phyloP scores from a whole-genome alignment of 2,113 vertebrate species.

The Apeltes quadracus region DNA sequence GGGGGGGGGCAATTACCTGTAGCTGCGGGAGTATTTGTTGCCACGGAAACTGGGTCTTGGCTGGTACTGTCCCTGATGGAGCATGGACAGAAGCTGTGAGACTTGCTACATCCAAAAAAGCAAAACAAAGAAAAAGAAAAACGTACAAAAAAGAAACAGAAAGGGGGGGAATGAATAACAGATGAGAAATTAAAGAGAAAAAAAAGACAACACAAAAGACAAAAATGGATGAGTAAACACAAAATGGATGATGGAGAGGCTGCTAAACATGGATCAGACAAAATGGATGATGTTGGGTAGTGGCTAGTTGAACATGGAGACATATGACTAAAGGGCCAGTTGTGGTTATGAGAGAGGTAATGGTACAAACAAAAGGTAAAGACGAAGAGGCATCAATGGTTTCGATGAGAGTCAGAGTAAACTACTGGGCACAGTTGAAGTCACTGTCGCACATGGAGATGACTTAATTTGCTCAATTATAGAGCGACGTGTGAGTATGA shows the following conservation, averaged over 20 bases:
- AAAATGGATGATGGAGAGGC: slow-evolving; percentile 76
- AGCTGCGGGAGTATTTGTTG: slow-evolving; percentile 98
- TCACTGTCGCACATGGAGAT: slow-evolving; percentile 61
- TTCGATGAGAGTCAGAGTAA: slow-evolving; percentile 66
- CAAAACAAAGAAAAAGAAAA: slow-evolving; percentile 72
- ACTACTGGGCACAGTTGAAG: slow-evolving; percentile 65
- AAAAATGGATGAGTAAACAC: slow-evolving; percentile 77
- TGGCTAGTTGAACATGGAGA: slow-evolving; percentile 56
- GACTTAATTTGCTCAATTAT: slow-evolving; percentile 59
- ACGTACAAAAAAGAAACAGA: slow-evolving; percentile 55
- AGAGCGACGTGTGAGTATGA: slow-evolving; percentile 52
- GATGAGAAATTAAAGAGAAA: slow-evolving; percentile 58
- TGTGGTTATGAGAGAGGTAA: slow-evolving; percentile 51
- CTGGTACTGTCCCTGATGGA: slow-evolving; percentile 99
- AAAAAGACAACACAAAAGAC: slow-evolving; percentile 70
- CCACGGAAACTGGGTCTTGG: slow-evolving; percentile 99
- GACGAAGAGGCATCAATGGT: slow-evolving; percentile 68
- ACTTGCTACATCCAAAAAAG: slow-evolving; percentile 91
- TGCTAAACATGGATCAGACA: slow-evolving; percentile 71
- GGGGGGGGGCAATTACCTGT: slow-evolving; percentile 86
- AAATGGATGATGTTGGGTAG: slow-evolving; percentile 71
- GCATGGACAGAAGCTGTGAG: slow-evolving; percentile 99
- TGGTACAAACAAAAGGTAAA: slow-evolving; percentile 73
- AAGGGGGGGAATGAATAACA: slow-evolving; percentile 68
- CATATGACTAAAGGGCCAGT: slow-evolving; percentile 55